Base-by-base conservation (phyloP, 2,888 invertebrate genomes). In the Drosophila paracracens region DNA sequence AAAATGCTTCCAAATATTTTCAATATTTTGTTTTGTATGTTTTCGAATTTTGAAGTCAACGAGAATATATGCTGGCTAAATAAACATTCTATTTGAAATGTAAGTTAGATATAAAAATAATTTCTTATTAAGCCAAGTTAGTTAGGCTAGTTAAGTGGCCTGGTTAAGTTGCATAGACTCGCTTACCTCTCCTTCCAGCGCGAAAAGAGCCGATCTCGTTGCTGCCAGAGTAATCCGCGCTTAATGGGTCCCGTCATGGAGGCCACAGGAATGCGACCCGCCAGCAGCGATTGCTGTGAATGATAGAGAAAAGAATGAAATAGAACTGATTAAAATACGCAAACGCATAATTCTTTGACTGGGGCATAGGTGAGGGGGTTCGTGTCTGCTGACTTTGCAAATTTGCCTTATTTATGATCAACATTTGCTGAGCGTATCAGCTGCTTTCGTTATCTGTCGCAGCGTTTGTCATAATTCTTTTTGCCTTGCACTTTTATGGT, bases 161-260 rank as follows among this genome's bases (percentile, higher is more conserved):
- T 11, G 46, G 16, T 21, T 8, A 21, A 21, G 46, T 16, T 4
- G 4, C 13, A 0, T 2, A 33, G 18, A 36, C 25, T 25, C 18
- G 18, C 89, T 86, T 81, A 93, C 88, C 95, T 93, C 90, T 95
- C 95, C 91, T 95, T 95, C 95, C 95, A 95, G 74, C 95, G 93
- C 68, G 95, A 95, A 93, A 95, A 95, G 62, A 95, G 92, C 79
- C 95, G 94, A 91, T 95, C 95, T 70, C 95, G 92, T 88, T 95
- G 95, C 91, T 95, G 95, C 94, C 95, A 95, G 69, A 95, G 93
- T 56, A 95, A 93, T 70, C 95, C 95, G 66, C 95, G 94, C 91
- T 95, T 95, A 89, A 95, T 94, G 76, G 95, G 95, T 83, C 95
- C 95, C 74, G 93, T 93, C 92, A 93, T 93, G 71, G 93, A 92